These are phyloP conservation scores for Drosophila diplacantha DNA, from an alignment of 2,888 invertebrate genomes.

Conservation along the genomic window DNA sequence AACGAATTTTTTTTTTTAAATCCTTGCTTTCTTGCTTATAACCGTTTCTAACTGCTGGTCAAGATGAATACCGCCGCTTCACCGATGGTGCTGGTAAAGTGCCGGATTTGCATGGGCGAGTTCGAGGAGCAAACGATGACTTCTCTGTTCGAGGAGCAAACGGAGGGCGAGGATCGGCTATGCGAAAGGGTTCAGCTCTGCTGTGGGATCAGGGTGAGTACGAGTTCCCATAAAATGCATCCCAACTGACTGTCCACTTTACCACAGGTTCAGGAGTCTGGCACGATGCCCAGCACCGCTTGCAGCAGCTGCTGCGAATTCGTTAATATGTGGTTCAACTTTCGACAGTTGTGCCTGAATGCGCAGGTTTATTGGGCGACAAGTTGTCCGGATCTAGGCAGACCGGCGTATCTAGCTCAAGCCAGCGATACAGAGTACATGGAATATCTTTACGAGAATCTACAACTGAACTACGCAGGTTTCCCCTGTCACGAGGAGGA, in stretches of 20 bases:
- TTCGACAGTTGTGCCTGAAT: slow-evolving; percentile 74
- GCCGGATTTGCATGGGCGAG: slow-evolving; percentile 60
- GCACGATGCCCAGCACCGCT: slow-evolving; percentile 61
- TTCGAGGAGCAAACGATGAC: slow-evolving; percentile 51
- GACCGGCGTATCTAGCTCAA: slow-evolving; percentile 26
- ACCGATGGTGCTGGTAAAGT: slow-evolving; percentile 42
- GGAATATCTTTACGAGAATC: slow-evolving; percentile 52
- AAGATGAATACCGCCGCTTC: slow-evolving; percentile 14
- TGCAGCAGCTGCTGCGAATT: slow-evolving; percentile 71
- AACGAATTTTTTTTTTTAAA: too few relatives aligned
- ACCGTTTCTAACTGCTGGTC: not conserved
- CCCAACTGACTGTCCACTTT: not conserved
- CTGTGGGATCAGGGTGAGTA: slow-evolving; percentile 63
- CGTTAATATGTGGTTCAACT: slow-evolving; percentile 70
- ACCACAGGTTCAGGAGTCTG: slow-evolving; percentile 40
- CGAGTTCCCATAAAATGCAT: too few relatives aligned
- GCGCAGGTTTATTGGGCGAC: slow-evolving; percentile 72
- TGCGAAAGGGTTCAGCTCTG: slow-evolving; percentile 65
- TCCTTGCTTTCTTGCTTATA: too few relatives aligned
- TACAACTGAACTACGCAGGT: slow-evolving; percentile 19
- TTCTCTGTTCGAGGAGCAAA: slow-evolving; percentile 43
- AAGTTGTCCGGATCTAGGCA: slow-evolving; percentile 23
- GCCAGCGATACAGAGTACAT: slow-evolving; percentile 51
- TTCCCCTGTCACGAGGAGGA: slow-evolving; percentile 3
- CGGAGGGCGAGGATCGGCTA: not conserved